Conservation (phyloP, 1,140 invertebrate genomes). For the fruit fly (Drosophila melanogaster) region DNA sequence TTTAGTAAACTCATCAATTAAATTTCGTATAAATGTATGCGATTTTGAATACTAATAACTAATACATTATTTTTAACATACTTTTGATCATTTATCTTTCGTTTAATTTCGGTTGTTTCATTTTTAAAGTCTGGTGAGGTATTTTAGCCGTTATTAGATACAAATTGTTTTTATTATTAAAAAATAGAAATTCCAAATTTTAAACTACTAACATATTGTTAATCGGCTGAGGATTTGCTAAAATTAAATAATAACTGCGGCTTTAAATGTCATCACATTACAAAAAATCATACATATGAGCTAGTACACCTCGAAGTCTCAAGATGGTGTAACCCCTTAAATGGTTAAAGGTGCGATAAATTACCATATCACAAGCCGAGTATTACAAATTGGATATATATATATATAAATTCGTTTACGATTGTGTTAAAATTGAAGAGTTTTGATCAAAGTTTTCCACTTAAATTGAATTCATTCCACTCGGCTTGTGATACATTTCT, state of each 20-base stretch:
- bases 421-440: too few relatives aligned
- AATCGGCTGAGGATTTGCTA: background rate
- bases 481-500: background rate
- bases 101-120: background rate
- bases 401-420: too few relatives aligned
- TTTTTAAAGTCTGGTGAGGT: background rate
- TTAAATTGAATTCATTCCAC: background rate
- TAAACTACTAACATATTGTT: background rate
- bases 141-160: background rate
- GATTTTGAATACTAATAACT: constrained; percentile 3
- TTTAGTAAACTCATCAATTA: background rate
- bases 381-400: background rate
- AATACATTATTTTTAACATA: constrained; percentile 6
- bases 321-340: background rate
- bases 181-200: background rate
- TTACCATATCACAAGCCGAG: background rate
- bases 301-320: background rate
- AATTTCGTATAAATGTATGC: background rate
- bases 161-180: too few relatives aligned
- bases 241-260: background rate
- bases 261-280: constrained; percentile 4
- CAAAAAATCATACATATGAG: background rate
- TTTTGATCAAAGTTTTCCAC: too few relatives aligned
- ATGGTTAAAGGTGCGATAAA: constrained; percentile 3
- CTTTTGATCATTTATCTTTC: background rate